Base-by-base conservation (phyloP, 2,113 vertebrate genomes). In the Pseudopipra pipra region DNA sequence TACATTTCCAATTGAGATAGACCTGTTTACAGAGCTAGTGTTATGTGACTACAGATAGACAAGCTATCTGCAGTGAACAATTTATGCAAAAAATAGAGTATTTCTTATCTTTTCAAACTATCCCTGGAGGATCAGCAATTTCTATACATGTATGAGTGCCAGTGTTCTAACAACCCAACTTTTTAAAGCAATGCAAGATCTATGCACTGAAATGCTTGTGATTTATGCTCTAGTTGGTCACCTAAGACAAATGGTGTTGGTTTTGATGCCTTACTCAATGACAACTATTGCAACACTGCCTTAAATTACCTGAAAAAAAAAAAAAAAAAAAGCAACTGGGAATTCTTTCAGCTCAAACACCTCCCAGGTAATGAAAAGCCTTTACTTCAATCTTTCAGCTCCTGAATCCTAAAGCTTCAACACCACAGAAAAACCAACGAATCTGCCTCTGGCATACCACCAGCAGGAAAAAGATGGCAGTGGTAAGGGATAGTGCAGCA, bases 1-100 rank as follows among this genome's bases (percentile, higher is more conserved):
- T 93, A 77, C 56, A 47, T 86, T 94, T 96, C 39, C 82, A 95
- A 8, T 31, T 71, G 89, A 95, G 87, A 94, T 6, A 87, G 81
- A 65, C 73, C 62, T 89, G 39, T 90, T 93, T 74, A 72, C 58
- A 35, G 58, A 77, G 78, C 77, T 83, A 87, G 89, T 70, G 24
- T 83, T 89, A 83, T 39, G 12, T 86, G 72, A 80, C 90, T 91
- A 85, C 51, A 80, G 47, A 83, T n/a, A 56, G 77, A 80, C n/a
- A 85, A 90, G 63, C 71, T 74, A 55, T 12, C 31, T 59, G 39
- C n/a, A 93, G 33, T 47, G 65, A 95, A 78, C 35, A 85, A 71
- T 91, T 94, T 80, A 66, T 58, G 33, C 37, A 73, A 73, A 56
- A 85, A 85, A 72, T 19, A 65, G 3, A 76, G 46, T 46, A 39